Evolutionary conservation across 2,113 vertebrate species (phyloP).

Genomic region (Tor tambroides): DNA sequence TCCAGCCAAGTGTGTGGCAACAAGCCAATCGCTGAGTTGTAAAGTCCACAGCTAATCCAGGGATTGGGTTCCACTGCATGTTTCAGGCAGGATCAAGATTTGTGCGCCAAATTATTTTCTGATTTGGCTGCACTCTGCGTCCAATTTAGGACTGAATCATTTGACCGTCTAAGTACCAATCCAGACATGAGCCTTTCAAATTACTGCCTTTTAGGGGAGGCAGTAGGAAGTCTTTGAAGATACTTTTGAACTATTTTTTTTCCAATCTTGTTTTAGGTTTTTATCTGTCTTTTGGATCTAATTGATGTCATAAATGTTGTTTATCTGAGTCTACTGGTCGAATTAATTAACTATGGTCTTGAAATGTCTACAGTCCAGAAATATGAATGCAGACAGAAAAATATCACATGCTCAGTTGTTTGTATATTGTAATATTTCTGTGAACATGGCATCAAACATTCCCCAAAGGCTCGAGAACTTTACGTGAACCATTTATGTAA

Average conservation of each 20-base stretch:
- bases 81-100: conserved; percentile 72
- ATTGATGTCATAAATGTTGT: conserved; percentile 74
- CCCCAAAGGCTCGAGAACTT: conserved; percentile 58
- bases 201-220: conserved; percentile 71
- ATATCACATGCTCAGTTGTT: conserved; percentile 56
- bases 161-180: conserved; percentile 74
- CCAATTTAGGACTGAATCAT: conserved; percentile 70
- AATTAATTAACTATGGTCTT: conserved; percentile 70
- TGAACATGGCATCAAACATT: conserved; percentile 67
- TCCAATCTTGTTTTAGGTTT: conserved; percentile 47
- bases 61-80: conserved; percentile 74
- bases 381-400: neutral
- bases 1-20: conserved; percentile 60
- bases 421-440: conserved; percentile 56
- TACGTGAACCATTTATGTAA: conserved; percentile 69
- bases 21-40: conserved; percentile 67
- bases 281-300: conserved; percentile 69
- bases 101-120: conserved; percentile 74
- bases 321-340: conserved; percentile 73
- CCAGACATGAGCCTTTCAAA: conserved; percentile 76
- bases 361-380: neutral
- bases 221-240: conserved; percentile 75
- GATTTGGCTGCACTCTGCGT: conserved; percentile 69
- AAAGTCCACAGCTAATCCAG: conserved; percentile 74
- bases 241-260: conserved; percentile 67